A percentile compares a stretch with the other conserved stretches of the same genome.
These are phyloP conservation scores for Idris sp. DNA, from an alignment of 1,140 invertebrate genomes.

Conservation along the genomic window DNA sequence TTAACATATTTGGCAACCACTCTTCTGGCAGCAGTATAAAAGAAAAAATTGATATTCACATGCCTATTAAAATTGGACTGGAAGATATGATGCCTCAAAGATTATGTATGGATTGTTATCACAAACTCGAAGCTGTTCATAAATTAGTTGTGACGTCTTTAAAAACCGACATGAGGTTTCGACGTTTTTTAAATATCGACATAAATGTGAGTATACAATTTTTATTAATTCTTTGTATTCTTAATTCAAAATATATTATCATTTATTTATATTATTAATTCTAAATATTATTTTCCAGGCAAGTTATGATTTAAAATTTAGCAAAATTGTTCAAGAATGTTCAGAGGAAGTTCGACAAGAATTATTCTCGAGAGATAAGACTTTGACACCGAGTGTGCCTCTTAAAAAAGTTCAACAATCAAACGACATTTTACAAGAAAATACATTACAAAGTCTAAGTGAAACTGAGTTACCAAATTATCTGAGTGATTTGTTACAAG, in stretches of 20 bases:
- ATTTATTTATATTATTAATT: conserved; percentile 11
- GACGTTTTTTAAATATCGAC: conserved; percentile 64
- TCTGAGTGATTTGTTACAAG: too few species aligned
- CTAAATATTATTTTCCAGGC: conserved; percentile 55
- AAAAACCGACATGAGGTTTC: conserved; percentile 67
- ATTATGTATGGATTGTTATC: conserved; percentile 66
- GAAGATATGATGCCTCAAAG: conserved; percentile 65
- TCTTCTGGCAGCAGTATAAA: conserved; percentile 54
- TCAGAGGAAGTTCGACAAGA: conserved; percentile 45
- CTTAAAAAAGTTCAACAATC: too few species aligned
- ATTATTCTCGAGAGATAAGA: conserved; percentile 21
- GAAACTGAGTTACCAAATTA: conserved; percentile 33
- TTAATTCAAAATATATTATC: too few species aligned
- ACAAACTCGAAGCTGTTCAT: conserved; percentile 67
- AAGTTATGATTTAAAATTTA: conserved; percentile 62
- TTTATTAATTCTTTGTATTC: too few species aligned
- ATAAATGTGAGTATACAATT: conserved; percentile 44
- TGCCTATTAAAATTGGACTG: conserved; percentile 61
- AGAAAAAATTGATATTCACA: conserved; percentile 67
- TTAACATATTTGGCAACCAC: conserved; percentile 64
- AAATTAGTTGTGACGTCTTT: conserved; percentile 62
- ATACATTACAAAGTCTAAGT: conserved; percentile 3
- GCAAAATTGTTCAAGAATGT: conserved; percentile 46
- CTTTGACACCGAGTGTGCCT: too few species aligned
- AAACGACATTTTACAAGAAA: conserved; percentile 30